phyloP scores from a whole-genome alignment of 1,140 invertebrate species.

The Gryon sp. region DNA sequence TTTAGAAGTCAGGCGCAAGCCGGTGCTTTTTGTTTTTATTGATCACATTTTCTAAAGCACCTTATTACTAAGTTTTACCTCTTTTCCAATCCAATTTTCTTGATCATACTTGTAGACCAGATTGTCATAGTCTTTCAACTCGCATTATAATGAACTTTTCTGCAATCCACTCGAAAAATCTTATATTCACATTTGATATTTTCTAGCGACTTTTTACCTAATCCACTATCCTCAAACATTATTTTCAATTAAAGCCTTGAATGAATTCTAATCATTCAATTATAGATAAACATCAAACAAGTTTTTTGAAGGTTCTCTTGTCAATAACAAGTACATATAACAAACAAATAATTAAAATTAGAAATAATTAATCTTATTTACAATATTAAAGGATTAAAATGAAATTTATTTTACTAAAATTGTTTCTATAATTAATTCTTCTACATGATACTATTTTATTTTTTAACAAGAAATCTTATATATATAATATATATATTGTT shows the following conservation, averaged over 20 bases:
- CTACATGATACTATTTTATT: too few relatives aligned
- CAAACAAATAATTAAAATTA: constrained; percentile 17
- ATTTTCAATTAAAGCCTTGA: constrained; percentile 57
- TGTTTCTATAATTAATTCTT: too few relatives aligned
- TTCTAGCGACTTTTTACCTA: constrained; percentile 22
- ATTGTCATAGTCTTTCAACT: constrained; percentile 53
- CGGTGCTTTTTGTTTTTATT: constrained; percentile 52
- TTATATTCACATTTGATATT: constrained; percentile 45
- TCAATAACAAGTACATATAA: constrained; percentile 6
- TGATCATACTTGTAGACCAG: constrained; percentile 57
- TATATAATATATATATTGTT: too few relatives aligned
- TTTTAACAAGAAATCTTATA: too few relatives aligned
- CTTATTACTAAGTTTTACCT: constrained; percentile 55
- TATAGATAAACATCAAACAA: constrained; percentile 48
- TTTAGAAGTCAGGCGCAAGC: constrained; percentile 16
- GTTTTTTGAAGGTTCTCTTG: constrained; percentile 26
- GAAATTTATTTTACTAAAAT: too few relatives aligned
- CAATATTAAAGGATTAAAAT: too few relatives aligned
- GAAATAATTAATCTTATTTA: not conserved
- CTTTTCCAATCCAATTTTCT: constrained; percentile 48
- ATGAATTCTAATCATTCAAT: constrained; percentile 39
- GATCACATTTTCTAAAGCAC: constrained; percentile 35
- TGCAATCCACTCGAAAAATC: constrained; percentile 47
- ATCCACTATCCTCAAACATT: constrained; percentile 25
- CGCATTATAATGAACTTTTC: constrained; percentile 45